Base-by-base conservation (phyloP, 2,888 invertebrate genomes). In the Drosophila atripex region DNA sequence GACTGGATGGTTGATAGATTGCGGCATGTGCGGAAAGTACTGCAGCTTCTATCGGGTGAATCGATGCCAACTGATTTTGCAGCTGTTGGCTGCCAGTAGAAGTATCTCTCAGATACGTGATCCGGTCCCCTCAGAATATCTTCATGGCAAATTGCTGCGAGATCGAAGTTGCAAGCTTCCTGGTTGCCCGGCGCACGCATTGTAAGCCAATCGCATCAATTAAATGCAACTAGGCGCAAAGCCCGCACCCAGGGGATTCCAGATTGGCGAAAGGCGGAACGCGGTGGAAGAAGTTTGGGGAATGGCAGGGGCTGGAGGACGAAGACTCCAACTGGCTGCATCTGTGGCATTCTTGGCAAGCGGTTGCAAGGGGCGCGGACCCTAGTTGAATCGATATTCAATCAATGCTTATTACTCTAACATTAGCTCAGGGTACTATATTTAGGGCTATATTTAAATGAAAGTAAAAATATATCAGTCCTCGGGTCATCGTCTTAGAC, bases 1-100 rank as follows among this genome's bases (percentile, higher is more conserved):
- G 53, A 53, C 56, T 66, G 75, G 72, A 63, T 79, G 77, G 51
- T 18, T 49, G 51, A 57, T 61, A 45, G 35, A 64, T 61, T 66
- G 75, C 69, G 56, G 68, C 69, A 58, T 75, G 64, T 75, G 57
- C 76, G 52, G 50, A 69, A 39, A 60, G 51, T 46, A 45, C 45
- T 46, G 60, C 28, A 30, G 38, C 23, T 47, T 39, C 39, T 6
- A 47, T 46, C 41, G 38, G 39, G 21, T 49, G 53, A 38, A 69
- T 78, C 86, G 70, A 84, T 84, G 86, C 65, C 78, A 82, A 84
- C 87, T 73, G 87, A 82, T 84, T 80, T 75, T 61, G 68, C 82
- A 82, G 85, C 87, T 78, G 78, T 46, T 73, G 87, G 38, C 30
- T 39, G 54, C 51, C 68, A 50, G 63, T 52, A 18, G 18, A 7